Base-by-base conservation (phyloP, 2,888 invertebrate genomes). In the Eupithecia subfuscata region DNA sequence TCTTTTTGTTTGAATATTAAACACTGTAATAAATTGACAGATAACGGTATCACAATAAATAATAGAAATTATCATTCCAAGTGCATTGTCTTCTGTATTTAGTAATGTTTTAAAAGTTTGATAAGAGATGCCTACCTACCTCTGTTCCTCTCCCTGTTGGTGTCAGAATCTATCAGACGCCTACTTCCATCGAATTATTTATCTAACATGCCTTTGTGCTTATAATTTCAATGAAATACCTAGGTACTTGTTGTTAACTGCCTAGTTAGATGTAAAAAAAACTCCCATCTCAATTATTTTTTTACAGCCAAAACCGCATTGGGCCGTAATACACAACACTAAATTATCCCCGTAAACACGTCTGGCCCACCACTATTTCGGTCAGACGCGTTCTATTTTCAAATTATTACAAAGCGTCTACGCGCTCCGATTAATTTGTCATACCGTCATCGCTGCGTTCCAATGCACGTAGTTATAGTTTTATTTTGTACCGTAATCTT, bases 381-480 rank as follows among this genome's bases (percentile, higher is more conserved):
- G 82, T 84, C 86, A 83, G 80, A 77, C 81, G 78, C 80, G 85
- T 88, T 90, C 90, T 90, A 91, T 90, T 89, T 91, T 89, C 85
- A 87, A 89, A 89, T 84, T 83, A 84, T 85, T 85, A 85, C 86
- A 87, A 86, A 86, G 86, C 84, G 84, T 85, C 83, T 80, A 80
- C 83, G 85, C 86, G 87, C 85, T 87, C 86, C 86, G 86, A 91
- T 91, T 91, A 90, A 91, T 91, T 90, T 90, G 90, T 91, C 91
- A 91, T 88, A 88, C 85, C 86, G 87, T 89, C 90, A 88, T 85
- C 90, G 88, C 86, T 80, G 84, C 86, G 82, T 84, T 84, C 85
- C 85, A 75, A 83, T 82, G 82, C 74, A 79, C 74, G 82, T 80
- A 83, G 85, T 80, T 87, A 87, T 86, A 87, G 88, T 89, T 88